Evolutionary conservation across 2,888 invertebrate species (phyloP).

Genomic region (Cheilosia urbana): DNA sequence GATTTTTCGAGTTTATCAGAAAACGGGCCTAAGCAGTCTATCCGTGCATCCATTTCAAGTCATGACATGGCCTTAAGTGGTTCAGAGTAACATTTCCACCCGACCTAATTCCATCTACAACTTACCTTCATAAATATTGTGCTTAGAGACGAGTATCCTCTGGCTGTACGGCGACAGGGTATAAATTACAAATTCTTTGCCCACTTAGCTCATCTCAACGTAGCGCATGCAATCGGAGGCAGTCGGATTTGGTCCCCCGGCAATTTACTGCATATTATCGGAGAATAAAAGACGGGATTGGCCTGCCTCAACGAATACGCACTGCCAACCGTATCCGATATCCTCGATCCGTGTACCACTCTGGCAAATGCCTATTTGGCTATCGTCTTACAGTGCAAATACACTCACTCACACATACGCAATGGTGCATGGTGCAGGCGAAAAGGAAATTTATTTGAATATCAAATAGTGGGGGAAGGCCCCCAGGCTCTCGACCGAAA

Average conservation of each 20-base stretch:
- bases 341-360: conserved; percentile 29
- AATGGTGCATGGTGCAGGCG: too few relatives aligned
- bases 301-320: conserved; percentile 27
- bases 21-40: too few relatives aligned
- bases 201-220: not conserved
- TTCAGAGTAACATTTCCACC: too few relatives aligned
- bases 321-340: conserved; percentile 35
- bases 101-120: too few relatives aligned
- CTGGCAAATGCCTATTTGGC: conserved; percentile 56
- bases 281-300: conserved; percentile 28
- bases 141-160: not conserved
- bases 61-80: too few relatives aligned
- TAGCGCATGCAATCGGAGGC: conserved; percentile 33
- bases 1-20: too few relatives aligned
- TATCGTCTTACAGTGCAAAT: conserved; percentile 53
- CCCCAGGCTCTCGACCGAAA: conserved; percentile 18
- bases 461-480: conserved; percentile 30
- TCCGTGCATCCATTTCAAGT: too few relatives aligned
- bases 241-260: conserved; percentile 57
- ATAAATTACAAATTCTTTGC: not conserved
- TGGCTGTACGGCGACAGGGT: not conserved
- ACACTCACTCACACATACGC: conserved; percentile 33
- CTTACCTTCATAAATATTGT: not conserved
- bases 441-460: conserved; percentile 66
- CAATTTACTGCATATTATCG: conserved; percentile 60